These are phyloP conservation scores for Etheostoma cragini DNA, from an alignment of 2,113 vertebrate species.

Conservation along the genomic window DNA sequence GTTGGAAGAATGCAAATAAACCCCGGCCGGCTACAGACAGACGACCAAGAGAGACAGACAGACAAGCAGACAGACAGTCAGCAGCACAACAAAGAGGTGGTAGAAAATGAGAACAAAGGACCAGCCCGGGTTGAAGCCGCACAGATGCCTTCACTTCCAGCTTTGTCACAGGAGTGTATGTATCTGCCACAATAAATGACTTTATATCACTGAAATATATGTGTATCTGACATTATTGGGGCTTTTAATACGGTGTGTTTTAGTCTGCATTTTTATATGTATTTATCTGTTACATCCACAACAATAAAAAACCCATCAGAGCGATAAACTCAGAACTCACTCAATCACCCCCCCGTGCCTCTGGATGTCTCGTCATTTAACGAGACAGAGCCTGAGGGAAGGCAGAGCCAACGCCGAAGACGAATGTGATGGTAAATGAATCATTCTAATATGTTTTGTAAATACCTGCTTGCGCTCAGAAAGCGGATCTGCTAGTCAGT, in stretches of 20 bases:
- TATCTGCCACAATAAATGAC: constrained; percentile 38
- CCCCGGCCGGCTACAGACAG: constrained; percentile 54
- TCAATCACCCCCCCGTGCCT: constrained; percentile 35
- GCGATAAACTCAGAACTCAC: constrained; percentile 45
- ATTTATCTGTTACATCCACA: constrained; percentile 19
- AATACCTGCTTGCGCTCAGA: constrained; percentile 66
- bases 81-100: constrained; percentile 75
- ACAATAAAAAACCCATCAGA: constrained; percentile 42
- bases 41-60: constrained; percentile 45
- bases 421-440: constrained; percentile 53
- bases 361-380: constrained; percentile 44
- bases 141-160: constrained; percentile 81
- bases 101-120: constrained; percentile 75
- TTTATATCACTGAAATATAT: constrained; percentile 16
- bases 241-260: constrained; percentile 5
- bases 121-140: constrained; percentile 64
- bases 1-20: constrained; percentile 83
- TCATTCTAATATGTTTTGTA: constrained; percentile 69
- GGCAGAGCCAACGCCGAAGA: constrained; percentile 24
- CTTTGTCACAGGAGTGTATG: constrained; percentile 46
- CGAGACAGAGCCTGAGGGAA: constrained; percentile 19
- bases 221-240: not conserved
- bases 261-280: not conserved
- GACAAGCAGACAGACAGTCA: constrained; percentile 64
- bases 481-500: constrained; percentile 44